These are phyloP conservation scores for Pangasianodon gigas DNA, from an alignment of 2,113 vertebrate species.

Conservation along the genomic window DNA sequence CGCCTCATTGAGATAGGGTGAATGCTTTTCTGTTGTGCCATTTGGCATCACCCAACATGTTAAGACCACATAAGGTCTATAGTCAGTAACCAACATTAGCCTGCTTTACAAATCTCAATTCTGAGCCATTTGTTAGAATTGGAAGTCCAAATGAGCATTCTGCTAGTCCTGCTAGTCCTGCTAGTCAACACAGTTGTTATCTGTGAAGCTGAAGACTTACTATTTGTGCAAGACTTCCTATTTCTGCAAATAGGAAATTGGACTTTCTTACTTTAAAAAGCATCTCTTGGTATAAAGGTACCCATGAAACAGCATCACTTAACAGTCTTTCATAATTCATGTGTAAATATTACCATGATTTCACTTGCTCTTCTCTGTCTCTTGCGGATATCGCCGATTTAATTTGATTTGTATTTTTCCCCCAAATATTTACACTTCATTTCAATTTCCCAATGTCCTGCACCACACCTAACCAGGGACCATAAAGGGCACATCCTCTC, in stretches of 20 bases:
- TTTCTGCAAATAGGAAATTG: not conserved
- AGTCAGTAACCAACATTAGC: not conserved
- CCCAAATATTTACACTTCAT: not conserved
- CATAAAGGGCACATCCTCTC: not conserved
- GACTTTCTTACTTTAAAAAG: not conserved
- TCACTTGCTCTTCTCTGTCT: too few species aligned
- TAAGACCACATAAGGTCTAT: not conserved
- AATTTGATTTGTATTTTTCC: not conserved
- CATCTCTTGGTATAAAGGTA: not conserved
- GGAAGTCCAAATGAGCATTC: not conserved
- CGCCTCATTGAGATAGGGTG: not conserved
- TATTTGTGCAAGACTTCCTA: not conserved
- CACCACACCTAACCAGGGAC: not conserved
- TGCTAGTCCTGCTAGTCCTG: too few species aligned
- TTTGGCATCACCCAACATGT: too few species aligned
- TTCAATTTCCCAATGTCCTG: not conserved
- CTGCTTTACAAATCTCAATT: not conserved
- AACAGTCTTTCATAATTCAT: too few species aligned
- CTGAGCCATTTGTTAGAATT: not conserved
- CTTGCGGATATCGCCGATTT: too few species aligned
- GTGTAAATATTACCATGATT: too few species aligned
- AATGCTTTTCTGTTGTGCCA: too few species aligned
- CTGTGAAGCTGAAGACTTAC: not conserved
- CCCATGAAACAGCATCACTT: too few species aligned
- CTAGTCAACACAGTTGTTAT: not conserved